Evolutionary conservation across 2,888 invertebrate genomes (phyloP).

Genomic region (Caenorhabditis wallacei): DNA sequence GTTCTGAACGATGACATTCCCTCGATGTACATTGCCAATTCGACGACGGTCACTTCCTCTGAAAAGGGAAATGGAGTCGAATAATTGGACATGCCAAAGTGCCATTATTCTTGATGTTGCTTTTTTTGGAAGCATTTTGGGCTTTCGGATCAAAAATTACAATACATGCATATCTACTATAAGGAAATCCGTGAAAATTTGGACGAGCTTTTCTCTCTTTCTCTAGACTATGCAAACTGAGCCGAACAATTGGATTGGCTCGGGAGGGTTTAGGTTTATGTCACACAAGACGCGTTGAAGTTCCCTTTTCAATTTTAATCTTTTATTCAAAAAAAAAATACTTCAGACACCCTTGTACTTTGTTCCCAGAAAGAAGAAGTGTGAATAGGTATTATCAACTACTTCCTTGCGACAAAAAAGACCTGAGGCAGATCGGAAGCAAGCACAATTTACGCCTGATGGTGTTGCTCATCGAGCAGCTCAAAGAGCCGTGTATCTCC

Average conservation of each 20-base stretch:
- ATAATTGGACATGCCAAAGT: conserved; percentile 23
- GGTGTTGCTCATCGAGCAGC: conserved; percentile 53
- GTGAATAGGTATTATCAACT: conserved; percentile 27
- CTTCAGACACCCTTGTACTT: conserved; percentile 4
- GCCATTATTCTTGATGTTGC: conserved; percentile 34
- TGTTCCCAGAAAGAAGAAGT: conserved; percentile 17
- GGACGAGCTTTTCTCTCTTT: neutral
- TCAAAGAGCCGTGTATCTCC: conserved; percentile 39
- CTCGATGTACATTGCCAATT: conserved; percentile 83
- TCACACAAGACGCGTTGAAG: conserved; percentile 12
- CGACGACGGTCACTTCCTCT: conserved; percentile 76
- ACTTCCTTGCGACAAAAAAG: conserved; percentile 29
- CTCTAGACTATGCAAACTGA: conserved; percentile 9
- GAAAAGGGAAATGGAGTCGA: neutral
- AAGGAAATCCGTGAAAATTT: conserved; percentile 5
- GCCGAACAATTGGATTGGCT: conserved; percentile 53
- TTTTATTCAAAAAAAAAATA: neutral
- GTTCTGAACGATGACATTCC: conserved; percentile 83
- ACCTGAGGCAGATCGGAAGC: conserved; percentile 50
- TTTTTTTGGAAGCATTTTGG: neutral
- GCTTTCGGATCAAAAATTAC: no score
- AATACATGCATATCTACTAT: no score
- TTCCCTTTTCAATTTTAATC: conserved; percentile 43
- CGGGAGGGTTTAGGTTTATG: conserved; percentile 20
- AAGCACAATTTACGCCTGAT: conserved; percentile 54